These are phyloP conservation scores for Indicator maculatus DNA, from an alignment of 2,113 vertebrate species.

Conservation along the genomic window DNA sequence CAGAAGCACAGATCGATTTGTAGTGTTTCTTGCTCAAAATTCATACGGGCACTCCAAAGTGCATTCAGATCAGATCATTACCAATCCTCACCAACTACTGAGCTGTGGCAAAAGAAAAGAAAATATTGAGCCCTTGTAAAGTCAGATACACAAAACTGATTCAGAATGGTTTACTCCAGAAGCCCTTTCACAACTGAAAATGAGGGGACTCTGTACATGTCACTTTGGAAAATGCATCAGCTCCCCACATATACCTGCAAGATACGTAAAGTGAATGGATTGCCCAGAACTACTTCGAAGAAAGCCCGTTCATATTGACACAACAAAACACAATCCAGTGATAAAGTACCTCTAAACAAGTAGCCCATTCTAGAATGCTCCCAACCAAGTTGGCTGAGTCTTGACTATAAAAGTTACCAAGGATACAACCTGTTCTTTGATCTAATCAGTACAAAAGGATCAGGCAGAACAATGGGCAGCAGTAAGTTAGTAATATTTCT, in stretches of 20 bases:
- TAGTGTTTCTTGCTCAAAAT: background rate
- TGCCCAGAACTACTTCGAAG: background rate
- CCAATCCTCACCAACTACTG: background rate
- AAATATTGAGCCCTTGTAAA: background rate
- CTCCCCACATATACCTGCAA: background rate
- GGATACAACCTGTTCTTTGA: background rate
- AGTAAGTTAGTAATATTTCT: background rate
- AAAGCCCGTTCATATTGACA: background rate
- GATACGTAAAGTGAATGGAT: background rate
- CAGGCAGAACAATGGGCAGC: background rate
- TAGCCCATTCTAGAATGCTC: background rate
- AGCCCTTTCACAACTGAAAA: background rate
- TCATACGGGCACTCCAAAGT: background rate
- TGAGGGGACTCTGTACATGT: background rate
- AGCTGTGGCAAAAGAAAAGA: background rate
- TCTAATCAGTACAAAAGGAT: background rate
- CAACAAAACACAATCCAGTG: background rate
- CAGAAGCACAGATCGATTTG: background rate
- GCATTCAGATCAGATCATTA: background rate
- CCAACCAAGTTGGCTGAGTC: background rate
- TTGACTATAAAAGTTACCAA: background rate
- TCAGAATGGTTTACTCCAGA: background rate
- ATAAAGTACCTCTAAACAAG: background rate
- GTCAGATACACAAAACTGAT: background rate
- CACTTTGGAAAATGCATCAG: background rate